Evolutionary conservation across 2,888 invertebrate genomes (phyloP), one percentile per base, ranked within the genome.

Genomic region (Mechanitis mazaeus): DNA sequence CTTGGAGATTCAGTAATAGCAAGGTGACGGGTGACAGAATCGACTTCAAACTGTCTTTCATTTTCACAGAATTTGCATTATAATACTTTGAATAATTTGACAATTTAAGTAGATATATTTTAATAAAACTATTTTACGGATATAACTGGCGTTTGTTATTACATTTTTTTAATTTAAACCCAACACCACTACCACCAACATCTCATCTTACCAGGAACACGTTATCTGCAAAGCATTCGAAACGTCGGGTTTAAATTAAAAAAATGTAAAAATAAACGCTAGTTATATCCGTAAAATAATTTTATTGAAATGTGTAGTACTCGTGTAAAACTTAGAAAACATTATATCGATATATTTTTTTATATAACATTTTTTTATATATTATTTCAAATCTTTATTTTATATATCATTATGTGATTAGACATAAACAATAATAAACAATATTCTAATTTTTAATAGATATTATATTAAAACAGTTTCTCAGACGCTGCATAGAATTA

Each of bases 401-500:
- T 20, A 20, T 20, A 20, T 20, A 20, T 1, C 20, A 20, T 20
- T 20, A 20, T 20, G 20, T 20, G 20, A 20, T 20, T 20, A 20
- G 20, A 20, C 20, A 20, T 20, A 20, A 20, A 20, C 20, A 20
- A 20, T 20, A 20, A 20, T 20, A 20, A 20, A 20, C 20, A 20
- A 20, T 20, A 20, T 20, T 20, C 20, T 20, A 20, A 20, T 20
- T 20, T 20, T 20, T 20, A 20, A 20, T 20, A 20, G 20, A 20
- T 20, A 20, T 20, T 20, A 20, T 20, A 20, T 20, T 20, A 31
- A 28, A 20, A 61, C 56, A 59, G 54, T 56, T 42, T 20, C 54
- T 45, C 46, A 33, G 60, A 33, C 53, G 33, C 33, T 56, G 60
- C 28, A 46, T 54, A 45, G 55, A 56, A 55, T 47, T 60, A 60